These are phyloP conservation scores for Crepidodera aurea DNA, from an alignment of 2,888 invertebrate species.

Conservation along the genomic window DNA sequence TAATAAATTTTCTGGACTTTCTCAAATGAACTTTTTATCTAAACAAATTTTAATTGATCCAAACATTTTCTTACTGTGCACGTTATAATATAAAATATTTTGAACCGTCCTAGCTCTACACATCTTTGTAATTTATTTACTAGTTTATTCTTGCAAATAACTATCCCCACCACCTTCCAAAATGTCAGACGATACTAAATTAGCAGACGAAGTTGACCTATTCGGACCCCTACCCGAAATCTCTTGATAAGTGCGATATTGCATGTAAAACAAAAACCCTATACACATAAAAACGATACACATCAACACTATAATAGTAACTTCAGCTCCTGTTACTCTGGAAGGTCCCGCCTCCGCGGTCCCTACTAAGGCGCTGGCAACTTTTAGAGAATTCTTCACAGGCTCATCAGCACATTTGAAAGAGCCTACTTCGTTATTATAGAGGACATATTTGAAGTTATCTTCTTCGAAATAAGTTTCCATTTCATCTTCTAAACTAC, in stretches of 20 bases:
- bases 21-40: too few relatives aligned
- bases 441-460: slow-evolving; percentile 53
- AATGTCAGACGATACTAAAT: slow-evolving; percentile 43
- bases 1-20: too few relatives aligned
- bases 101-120: neutral
- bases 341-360: neutral
- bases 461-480: slow-evolving; percentile 52
- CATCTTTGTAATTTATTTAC: neutral
- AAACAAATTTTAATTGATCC: too few relatives aligned
- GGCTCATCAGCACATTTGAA: slow-evolving; percentile 46
- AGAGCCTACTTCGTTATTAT: slow-evolving; percentile 41
- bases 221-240: slow-evolving; percentile 23
- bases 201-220: slow-evolving; percentile 42
- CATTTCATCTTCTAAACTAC: slow-evolving; percentile 56
- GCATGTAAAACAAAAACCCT: slow-evolving; percentile 51
- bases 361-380: slow-evolving; percentile 25
- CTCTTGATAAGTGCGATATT: slow-evolving; percentile 48
- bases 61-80: neutral
- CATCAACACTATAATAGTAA: slow-evolving; percentile 47
- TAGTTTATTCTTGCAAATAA: slow-evolving; percentile 7
- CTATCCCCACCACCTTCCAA: slow-evolving; percentile 38
- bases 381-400: slow-evolving; percentile 19
- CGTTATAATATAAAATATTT: neutral
- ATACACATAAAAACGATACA: slow-evolving; percentile 47
- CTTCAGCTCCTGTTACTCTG: slow-evolving; percentile 38